Percentiles rank a stretch among this genome's conserved stretches.
Conservation (phyloP, 2,113 vertebrate genomes). For the Oncorhynchus mykiss region DNA sequence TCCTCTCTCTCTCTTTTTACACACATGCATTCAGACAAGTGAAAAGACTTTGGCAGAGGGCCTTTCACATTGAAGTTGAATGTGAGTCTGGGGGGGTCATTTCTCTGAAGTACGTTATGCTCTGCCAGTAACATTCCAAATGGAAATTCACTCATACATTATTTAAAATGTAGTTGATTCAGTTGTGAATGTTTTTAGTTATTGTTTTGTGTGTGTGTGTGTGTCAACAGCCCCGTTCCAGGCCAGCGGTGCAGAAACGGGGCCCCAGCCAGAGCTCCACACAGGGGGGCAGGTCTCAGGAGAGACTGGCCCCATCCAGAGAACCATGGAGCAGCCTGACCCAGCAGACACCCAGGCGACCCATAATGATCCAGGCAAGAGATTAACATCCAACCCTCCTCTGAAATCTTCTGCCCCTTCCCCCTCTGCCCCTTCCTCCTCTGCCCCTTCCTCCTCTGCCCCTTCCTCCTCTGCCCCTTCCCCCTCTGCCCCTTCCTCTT, state of each 20-base stretch:
- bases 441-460: no score
- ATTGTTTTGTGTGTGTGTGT: not conserved
- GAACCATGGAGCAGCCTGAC: constrained; percentile 37
- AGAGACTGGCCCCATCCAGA: constrained; percentile 28
- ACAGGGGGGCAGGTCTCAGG: constrained; percentile 29
- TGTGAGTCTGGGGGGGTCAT: not conserved
- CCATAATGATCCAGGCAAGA: constrained; percentile 62
- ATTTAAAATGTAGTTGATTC: not conserved
- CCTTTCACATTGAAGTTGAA: constrained; percentile 6
- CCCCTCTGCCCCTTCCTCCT: no score
- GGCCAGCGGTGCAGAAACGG: constrained; percentile 33
- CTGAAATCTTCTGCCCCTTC: not conserved
- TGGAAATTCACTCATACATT: not conserved
- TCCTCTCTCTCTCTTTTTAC: not conserved
- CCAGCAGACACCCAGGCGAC: constrained; percentile 37
- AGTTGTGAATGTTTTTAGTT: not conserved
- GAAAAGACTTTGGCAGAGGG: constrained; percentile 25
- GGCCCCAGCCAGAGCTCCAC: constrained; percentile 10
- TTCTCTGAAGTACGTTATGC: not conserved
- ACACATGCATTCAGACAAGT: not conserved
- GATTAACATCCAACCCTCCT: not conserved
- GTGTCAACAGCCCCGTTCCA: constrained; percentile 24
- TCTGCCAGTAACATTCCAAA: not conserved
- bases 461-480: no score
- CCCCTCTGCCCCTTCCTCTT: no score